Evolutionary conservation across 2,888 invertebrate genomes (phyloP).

Genomic region (Stenurella melanura): DNA sequence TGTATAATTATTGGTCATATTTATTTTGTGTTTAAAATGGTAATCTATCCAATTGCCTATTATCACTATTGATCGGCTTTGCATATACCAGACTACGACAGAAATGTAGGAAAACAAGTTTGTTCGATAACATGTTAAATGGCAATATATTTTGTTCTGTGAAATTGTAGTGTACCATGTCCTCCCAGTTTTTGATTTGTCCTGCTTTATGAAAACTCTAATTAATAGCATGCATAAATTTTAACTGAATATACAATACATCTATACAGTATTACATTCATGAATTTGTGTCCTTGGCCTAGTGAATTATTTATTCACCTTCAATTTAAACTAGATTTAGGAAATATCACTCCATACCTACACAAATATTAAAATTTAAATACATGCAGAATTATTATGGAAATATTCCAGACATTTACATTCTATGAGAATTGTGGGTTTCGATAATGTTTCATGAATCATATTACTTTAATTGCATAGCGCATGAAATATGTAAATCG

Average conservation of each 20-base stretch:
- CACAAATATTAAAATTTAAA: slow-evolving; percentile 8
- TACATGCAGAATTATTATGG: slow-evolving; percentile 22
- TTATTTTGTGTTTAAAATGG: no score
- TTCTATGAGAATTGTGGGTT: neutral
- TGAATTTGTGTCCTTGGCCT: slow-evolving; percentile 31
- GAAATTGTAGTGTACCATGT: neutral
- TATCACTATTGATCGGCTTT: no score
- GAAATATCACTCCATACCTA: slow-evolving; percentile 3
- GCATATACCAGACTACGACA: no score
- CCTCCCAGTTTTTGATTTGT: slow-evolving; percentile 16
- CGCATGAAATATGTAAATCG: neutral
- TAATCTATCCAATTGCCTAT: no score
- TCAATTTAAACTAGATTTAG: slow-evolving; percentile 19
- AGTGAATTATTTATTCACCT: slow-evolving; percentile 11
- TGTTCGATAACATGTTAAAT: no score
- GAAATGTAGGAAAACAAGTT: no score
- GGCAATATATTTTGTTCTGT: neutral
- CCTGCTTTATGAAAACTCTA: slow-evolving; percentile 21
- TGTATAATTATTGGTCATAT: no score
- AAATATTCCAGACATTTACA: slow-evolving; percentile 16
- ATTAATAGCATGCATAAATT: slow-evolving; percentile 35
- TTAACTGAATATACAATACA: slow-evolving; percentile 6
- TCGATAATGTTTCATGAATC: slow-evolving; percentile 13
- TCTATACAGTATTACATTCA: slow-evolving; percentile 16
- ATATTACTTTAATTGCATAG: slow-evolving; percentile 10